Percentiles rank a stretch among this genome's conserved stretches.
Evolutionary conservation across 2,113 vertebrate species (phyloP).

Genomic region (Cyprinodon tularosa): DNA sequence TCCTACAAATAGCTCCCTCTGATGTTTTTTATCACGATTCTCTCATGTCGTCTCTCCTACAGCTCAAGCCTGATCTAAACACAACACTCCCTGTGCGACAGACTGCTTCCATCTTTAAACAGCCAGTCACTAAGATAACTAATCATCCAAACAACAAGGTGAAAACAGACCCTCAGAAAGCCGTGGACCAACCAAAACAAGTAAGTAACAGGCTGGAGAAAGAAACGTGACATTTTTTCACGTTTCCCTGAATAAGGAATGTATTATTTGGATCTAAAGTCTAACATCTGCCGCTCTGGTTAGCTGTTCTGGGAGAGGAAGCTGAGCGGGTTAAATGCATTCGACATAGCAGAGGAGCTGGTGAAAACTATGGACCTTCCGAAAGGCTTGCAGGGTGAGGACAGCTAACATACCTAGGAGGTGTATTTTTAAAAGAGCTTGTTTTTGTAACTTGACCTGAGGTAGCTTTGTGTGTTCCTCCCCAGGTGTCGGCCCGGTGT

Average conservation of each 20-base stretch:
- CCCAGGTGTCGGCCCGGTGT: slow-evolving; percentile 92
- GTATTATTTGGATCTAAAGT: background rate
- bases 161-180: slow-evolving; percentile 94
- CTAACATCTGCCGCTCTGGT: background rate
- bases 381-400: slow-evolving; percentile 91
- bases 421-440: background rate
- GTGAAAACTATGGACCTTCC: slow-evolving; percentile 98
- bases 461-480: background rate
- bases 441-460: background rate
- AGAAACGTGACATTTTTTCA: background rate
- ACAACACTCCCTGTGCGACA: slow-evolving; percentile 94
- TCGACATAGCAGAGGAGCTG: slow-evolving; percentile 95
- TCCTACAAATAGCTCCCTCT: background rate
- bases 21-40: background rate
- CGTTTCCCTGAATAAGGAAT: background rate
- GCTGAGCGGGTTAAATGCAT: slow-evolving; percentile 91
- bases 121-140: slow-evolving; percentile 97
- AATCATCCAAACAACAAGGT: slow-evolving; percentile 98
- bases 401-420: background rate
- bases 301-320: slow-evolving; percentile 99
- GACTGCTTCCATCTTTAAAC: slow-evolving; percentile 97
- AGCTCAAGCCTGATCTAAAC: slow-evolving; percentile 91
- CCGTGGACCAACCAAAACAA: slow-evolving; percentile 94
- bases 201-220: slow-evolving; percentile 65
- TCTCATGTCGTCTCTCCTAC: slow-evolving; percentile 30